Evolutionary conservation across 2,797 vertebrate genomes (phyloP).

Genomic region (Clarias pachynema): DNA sequence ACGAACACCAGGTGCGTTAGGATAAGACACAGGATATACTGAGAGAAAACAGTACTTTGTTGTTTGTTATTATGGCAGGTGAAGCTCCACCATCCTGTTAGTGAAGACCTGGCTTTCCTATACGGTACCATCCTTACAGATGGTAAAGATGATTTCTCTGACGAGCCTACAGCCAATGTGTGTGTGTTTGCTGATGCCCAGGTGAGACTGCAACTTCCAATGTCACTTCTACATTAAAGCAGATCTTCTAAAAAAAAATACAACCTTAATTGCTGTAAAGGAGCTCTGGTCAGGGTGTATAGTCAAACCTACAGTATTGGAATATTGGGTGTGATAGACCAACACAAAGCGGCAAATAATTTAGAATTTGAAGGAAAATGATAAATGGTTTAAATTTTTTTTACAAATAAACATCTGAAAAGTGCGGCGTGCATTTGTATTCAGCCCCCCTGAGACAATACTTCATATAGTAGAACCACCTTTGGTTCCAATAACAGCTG

Average conservation of each 20-base stretch:
- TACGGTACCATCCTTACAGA: conserved; percentile 96
- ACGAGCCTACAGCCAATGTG: conserved; percentile 86
- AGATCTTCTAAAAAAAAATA: background rate
- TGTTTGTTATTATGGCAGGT: conserved; percentile 71
- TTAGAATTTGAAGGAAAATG: too few species aligned
- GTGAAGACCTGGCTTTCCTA: conserved; percentile 89
- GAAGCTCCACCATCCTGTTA: conserved; percentile 85
- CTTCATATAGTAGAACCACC: too few species aligned
- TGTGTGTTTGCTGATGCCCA: conserved; percentile 96
- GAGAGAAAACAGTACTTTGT: background rate
- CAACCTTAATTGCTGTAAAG: background rate
- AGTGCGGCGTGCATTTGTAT: too few species aligned
- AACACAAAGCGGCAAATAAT: too few species aligned
- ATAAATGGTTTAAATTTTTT: too few species aligned
- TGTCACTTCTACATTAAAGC: background rate
- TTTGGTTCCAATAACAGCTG: too few species aligned
- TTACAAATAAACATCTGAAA: too few species aligned
- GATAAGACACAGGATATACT: background rate
- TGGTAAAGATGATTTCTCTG: conserved; percentile 82
- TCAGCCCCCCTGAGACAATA: too few species aligned
- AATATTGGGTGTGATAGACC: too few species aligned
- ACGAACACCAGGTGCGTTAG: background rate
- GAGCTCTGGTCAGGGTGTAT: background rate
- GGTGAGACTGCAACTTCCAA: conserved; percentile 69
- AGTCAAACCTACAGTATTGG: background rate